Percentiles rank a stretch among this genome's conserved stretches.
Conservation (phyloP, 2,113 vertebrate species). For the Polypterus senegalus region DNA sequence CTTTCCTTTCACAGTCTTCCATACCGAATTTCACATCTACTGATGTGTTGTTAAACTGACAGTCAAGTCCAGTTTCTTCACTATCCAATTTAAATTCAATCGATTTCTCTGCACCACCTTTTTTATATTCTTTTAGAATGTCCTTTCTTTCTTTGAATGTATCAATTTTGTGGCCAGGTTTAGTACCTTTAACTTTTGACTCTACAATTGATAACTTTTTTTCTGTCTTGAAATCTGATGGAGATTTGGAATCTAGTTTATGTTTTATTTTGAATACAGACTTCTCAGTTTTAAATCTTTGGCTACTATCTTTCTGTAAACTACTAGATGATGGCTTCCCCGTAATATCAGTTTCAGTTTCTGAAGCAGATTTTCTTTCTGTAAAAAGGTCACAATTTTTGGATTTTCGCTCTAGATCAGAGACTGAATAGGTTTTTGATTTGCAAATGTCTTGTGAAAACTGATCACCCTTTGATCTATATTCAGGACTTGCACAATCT, state of each 20-base stretch:
- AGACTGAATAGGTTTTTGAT: constrained; percentile 42
- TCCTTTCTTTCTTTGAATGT: constrained; percentile 51
- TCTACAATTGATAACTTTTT: constrained; percentile 52
- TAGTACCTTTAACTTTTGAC: constrained; percentile 45
- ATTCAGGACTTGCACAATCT: constrained; percentile 21
- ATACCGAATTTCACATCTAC: too few relatives aligned
- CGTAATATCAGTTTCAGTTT: constrained; percentile 18
- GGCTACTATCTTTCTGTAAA: constrained; percentile 40
- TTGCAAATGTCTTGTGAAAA: constrained; percentile 50
- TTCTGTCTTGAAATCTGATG: constrained; percentile 43
- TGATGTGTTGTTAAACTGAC: too few relatives aligned
- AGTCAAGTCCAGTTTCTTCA: too few relatives aligned
- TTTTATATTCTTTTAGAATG: constrained; percentile 56
- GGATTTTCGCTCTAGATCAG: constrained; percentile 57
- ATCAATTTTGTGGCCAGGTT: constrained; percentile 35
- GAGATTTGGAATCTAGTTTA: constrained; percentile 56
- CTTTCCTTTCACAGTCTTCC: too few relatives aligned
- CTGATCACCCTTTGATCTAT: constrained; percentile 40
- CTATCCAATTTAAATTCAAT: too few relatives aligned
- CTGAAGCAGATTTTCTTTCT: constrained; percentile 41
- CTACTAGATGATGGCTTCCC: constrained; percentile 18
- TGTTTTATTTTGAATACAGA: constrained; percentile 47
- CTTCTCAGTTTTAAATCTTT: constrained; percentile 51
- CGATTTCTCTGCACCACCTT: constrained; percentile 44
- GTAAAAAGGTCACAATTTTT: constrained; percentile 46